Evolutionary conservation across 2,888 invertebrate species (phyloP).

Genomic region (Xylota segnis): DNA sequence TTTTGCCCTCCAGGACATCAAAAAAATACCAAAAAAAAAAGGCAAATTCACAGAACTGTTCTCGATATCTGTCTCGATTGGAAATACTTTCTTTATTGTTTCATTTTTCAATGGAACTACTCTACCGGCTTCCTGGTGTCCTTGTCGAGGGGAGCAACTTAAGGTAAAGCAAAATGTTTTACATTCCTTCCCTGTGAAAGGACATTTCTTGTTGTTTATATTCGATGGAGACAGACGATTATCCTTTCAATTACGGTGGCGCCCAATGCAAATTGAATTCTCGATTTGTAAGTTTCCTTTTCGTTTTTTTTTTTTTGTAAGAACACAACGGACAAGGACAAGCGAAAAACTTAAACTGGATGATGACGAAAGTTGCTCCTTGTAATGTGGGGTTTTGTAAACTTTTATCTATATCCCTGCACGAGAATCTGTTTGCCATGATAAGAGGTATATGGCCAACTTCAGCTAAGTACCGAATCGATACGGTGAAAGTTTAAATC

Average conservation of each 20-base stretch:
- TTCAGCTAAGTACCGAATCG: conserved; percentile 10
- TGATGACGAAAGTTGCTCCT: conserved; percentile 66
- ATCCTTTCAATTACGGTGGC: conserved; percentile 68
- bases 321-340: background rate
- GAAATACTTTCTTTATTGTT: conserved; percentile 54
- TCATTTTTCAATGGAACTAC: conserved; percentile 44
- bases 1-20: conserved; percentile 43
- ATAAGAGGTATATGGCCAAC: conserved; percentile 32
- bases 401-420: conserved; percentile 53
- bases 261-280: conserved; percentile 70
- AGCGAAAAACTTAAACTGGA: background rate
- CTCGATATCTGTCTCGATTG: conserved; percentile 48
- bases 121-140: conserved; percentile 8
- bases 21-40: conserved; percentile 11
- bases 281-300: conserved; percentile 36
- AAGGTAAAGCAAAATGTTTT: conserved; percentile 53
- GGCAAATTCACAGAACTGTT: conserved; percentile 34
- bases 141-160: conserved; percentile 40
- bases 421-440: conserved; percentile 48
- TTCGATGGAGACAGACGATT: conserved; percentile 51
- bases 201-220: conserved; percentile 59
- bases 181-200: conserved; percentile 31
- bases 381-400: background rate
- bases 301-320: background rate
- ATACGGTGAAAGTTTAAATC: conserved; percentile 51